Evolutionary conservation across 1,140 invertebrate genomes (phyloP), one percentile per base, ranked within the genome.

Genomic region (Aculops lycopersici): DNA sequence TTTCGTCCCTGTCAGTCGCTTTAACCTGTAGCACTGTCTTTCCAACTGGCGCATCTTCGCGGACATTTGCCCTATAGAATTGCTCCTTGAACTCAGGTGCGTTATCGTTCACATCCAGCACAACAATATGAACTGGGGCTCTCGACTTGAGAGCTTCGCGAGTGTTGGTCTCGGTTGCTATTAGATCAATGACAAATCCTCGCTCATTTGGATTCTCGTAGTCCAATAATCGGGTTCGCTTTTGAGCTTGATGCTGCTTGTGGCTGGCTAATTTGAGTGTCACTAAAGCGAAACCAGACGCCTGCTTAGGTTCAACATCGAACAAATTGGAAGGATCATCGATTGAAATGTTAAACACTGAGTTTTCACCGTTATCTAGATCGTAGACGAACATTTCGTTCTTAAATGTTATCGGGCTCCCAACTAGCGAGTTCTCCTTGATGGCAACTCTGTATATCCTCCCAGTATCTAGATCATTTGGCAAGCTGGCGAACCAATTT

Each of bases 91-190:
- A 92, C 21, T 58, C 64, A 0, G 83, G 83, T 1, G 73, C 63
- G 51, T 83, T 81, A 55, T 92, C 83, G 52, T 92, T 92, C 17
- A 83, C 70, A 52, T 92, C 83, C 47, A 78, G 70, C 1, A 90
- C 69, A 12, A 68, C 65, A 1, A 90, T 67, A 0, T 69, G 77
- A 2, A 90, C 71, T 13, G 75, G 83, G 0, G 77, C 75, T 3
- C 76, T 80, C 1, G 78, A 83, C 1, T 71, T 74, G 1, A 80
- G 59, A 35, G 65, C 65, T 2, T 71, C 68, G 37, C 64, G 61
- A 2, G 74, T 77, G 46, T 74, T 66, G 2, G 71, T 59, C 50
- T 83, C 78, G 54, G 73, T 73, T 1, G 77, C 79, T 41, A 79
- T 66, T 3, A 76, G 75, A 51, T 80, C 58, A 20, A 84, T 64